Evolutionary conservation across 1,140 invertebrate species (phyloP), one percentile per base, ranked within the genome.

Genomic region (Aphis gossypii): DNA sequence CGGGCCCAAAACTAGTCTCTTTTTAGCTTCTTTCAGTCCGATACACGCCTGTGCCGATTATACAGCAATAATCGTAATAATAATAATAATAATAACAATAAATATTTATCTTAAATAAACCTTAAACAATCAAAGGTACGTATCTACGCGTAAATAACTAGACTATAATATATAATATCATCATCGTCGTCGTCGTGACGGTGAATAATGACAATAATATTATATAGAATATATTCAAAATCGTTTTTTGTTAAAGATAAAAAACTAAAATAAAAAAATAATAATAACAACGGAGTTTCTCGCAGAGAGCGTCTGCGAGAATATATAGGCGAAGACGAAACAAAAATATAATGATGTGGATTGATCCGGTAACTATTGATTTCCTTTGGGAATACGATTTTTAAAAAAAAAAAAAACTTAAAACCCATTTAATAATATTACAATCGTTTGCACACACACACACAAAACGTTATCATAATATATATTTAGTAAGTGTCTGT

Each of bases 281-380:
- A 92, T 92, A 46, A 46, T 11, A 92, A 92, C 90, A 83, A 92
- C 51, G 90, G 46, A 76, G 35, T 92, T 51, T 83, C 90, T 44
- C 90, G n/a, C n/a, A 48, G 46, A 11, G 76, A 54, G 20, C n/a
- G 21, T 84, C 91, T 51, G 30, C 46, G n/a, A 76, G 68, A 91
- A n/a, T n/a, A 14, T 76, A 86, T 30, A 44, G 30, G 84, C 30
- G 30, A 46, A 87, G 25, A 48, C 44, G 44, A 46, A 48, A 44
- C 20, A 90, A 83, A 51, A 84, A 48, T 83, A 51, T 38, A 76
- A 54, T 54, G 25, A 51, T 83, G 91, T 93, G 76, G 91, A 93
- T 46, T 48, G 48, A 93, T 93, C 92, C 92, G 92, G 92, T 93
- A 93, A 93, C 92, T 93, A 86, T 93, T 93, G 92, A 93, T 93